Evolutionary conservation across 2,888 invertebrate genomes (phyloP), one percentile per base, ranked within the genome.

Genomic region (Crocallis elinguaria): DNA sequence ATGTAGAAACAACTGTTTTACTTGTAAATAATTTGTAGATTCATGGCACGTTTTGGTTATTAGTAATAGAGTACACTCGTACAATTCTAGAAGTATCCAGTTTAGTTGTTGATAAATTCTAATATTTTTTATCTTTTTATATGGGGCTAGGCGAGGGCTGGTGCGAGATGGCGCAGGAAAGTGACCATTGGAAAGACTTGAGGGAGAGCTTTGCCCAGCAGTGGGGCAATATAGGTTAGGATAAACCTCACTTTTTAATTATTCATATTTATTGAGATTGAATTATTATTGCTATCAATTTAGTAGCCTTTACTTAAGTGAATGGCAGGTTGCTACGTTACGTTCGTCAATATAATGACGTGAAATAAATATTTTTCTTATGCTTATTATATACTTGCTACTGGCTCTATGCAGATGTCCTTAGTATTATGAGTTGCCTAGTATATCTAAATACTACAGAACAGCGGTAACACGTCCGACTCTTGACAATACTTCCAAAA

Each of bases 151-250:
- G 56, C 56, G 51, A 57, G 51, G 56, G 51, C 33, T 57, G 56
- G 56, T 57, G 56, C 43, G 56, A 57, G 39, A 48, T 57, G 51
- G 42, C 56, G 43, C 56, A 51, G 48, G 56, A 57, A 43, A 51
- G 45, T 38, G 56, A 57, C 39, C 56, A 57, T 44, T 51, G 56
- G 51, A 57, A 48, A 44, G 56, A 51, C 44, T 48, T 51, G 51
- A 51, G 56, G 56, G 56, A 57, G 51, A 36, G 33, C 48, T 57
- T 57, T 57, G 56, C 56, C 43, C 56, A 57, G 12, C 56, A 57
- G 35, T 57, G 56, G 56, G 51, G 51, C 56, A 55, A 52, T 25
- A 52, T 52, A 52, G 52, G 52, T 52, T 52, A 52, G 52, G 52
- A 52, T 23, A 49, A 51, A 30, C 30, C n/a, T 36, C 35, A 29